Evolutionary conservation across 2,113 vertebrate genomes (phyloP).

Genomic region (Sylvia atricapilla): DNA sequence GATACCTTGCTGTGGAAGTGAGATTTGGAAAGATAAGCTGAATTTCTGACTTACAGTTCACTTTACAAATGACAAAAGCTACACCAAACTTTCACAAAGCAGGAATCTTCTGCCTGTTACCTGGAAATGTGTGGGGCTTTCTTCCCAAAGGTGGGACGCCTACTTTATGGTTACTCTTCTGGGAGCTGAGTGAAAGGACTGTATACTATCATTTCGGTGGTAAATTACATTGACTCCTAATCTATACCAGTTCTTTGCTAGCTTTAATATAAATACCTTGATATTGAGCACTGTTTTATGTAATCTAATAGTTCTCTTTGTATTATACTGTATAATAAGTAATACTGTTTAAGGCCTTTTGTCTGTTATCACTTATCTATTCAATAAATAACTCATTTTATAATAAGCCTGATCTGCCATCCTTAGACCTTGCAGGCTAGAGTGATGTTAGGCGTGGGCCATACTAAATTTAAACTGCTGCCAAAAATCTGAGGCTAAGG

Average conservation of each 20-base stretch:
- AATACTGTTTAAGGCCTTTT: background rate
- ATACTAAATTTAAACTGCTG: background rate
- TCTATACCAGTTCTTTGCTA: background rate
- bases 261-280: background rate
- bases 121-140: background rate
- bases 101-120: background rate
- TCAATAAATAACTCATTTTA: background rate
- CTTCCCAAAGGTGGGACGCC: background rate
- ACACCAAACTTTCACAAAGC: background rate
- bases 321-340: background rate
- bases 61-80: background rate
- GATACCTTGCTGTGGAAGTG: background rate
- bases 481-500: background rate
- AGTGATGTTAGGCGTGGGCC: fast-evolving
- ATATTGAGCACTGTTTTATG: background rate
- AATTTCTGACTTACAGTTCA: background rate
- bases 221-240: background rate
- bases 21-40: background rate
- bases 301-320: background rate
- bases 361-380: background rate
- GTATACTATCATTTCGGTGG: background rate
- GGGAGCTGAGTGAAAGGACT: background rate
- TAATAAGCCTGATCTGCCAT: background rate
- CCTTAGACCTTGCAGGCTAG: background rate
- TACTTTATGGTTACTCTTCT: background rate